Evolutionary conservation across 1,140 invertebrate species (phyloP), one percentile per base, ranked within the genome.

Genomic region (Sweltsa coloradensis): DNA sequence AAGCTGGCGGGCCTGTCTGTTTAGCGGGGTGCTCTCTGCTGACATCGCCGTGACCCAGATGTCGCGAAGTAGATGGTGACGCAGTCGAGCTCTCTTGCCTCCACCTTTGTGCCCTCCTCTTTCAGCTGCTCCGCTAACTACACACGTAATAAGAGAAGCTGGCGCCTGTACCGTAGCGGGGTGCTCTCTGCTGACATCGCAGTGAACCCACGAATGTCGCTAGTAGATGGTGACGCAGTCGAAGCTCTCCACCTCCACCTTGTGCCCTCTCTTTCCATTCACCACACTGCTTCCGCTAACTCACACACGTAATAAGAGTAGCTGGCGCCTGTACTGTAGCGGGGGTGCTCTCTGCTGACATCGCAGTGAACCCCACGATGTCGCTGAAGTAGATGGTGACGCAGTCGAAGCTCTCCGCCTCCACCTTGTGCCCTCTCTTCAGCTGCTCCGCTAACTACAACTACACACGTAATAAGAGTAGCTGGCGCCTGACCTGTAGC

Each of bases 381-480:
- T 94, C 90, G 59, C 85, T 90, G 60, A 94, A 94, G 59, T 90
- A 91, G 51, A 95, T 91, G 0, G 89, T 92, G 1, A 90, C 87
- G 34, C 74, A n/a, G 59, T 93, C 87, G 64, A 89, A 96, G 60
- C 76, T 82, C 66, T 92, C 87, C 0, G 88, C 86, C 63, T 89
- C 75, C 0, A 92, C 88, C 67, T 85, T 70, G 51, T 81, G n/a
- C 0, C 86, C 85, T 24, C 78, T 61, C 57, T 85, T 88, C 43
- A 98, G 64, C 64, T 97, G 89, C 54, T 97, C 89, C 1, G 92
- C 93, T 2, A 97, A n/a, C n/a, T n/a, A n/a, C n/a, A n/a, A n/a
- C n/a, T n/a, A n/a, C n/a, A n/a, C n/a, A n/a, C n/a, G n/a, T n/a
- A n/a, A n/a, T n/a, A n/a, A n/a, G n/a, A n/a, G n/a, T n/a, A n/a